Percentiles rank a stretch among this genome's conserved stretches.
Evolutionary conservation across 2,797 vertebrate genomes (phyloP).

Genomic region (Oryzias sinensis): DNA sequence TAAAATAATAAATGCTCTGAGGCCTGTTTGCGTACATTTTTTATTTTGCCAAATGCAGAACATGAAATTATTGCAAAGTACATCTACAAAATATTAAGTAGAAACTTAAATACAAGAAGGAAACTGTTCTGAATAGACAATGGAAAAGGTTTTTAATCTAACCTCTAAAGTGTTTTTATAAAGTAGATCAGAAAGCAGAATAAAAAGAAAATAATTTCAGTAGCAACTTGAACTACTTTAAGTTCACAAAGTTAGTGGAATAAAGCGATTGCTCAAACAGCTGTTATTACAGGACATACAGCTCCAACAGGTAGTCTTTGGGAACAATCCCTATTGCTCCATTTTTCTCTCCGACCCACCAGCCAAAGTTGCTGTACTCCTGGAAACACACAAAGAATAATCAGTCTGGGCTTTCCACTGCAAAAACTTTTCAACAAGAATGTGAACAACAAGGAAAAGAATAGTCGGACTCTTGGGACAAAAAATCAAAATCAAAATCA

Average conservation of each 20-base stretch:
- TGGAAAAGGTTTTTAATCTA: too few species aligned
- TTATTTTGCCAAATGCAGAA: constrained; percentile 20
- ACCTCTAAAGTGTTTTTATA: too few species aligned
- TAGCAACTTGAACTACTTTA: neutral
- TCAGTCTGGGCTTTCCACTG: neutral
- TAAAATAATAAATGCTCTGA: neutral
- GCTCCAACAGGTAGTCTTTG: constrained; percentile 92
- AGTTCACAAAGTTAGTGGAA: neutral
- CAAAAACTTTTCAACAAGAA: neutral
- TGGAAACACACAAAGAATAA: constrained; percentile 59
- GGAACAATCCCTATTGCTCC: constrained; percentile 95
- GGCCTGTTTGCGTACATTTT: neutral
- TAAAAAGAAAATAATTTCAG: neutral
- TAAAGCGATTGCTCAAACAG: constrained; percentile 31
- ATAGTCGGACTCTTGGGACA: too few species aligned
- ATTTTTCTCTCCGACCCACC: constrained; percentile 98
- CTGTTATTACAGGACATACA: constrained; percentile 85
- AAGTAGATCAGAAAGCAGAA: too few species aligned
- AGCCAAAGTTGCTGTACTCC: constrained; percentile 95
- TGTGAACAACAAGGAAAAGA: too few species aligned
- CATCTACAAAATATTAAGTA: constrained; percentile 37
- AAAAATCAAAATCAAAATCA: too few species aligned
- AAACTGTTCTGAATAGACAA: constrained; percentile 1
- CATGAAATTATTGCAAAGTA: constrained; percentile 17
- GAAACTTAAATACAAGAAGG: constrained; percentile 1